Conservation (phyloP, 2,797 vertebrate genomes). For the Sebastes itinus region DNA sequence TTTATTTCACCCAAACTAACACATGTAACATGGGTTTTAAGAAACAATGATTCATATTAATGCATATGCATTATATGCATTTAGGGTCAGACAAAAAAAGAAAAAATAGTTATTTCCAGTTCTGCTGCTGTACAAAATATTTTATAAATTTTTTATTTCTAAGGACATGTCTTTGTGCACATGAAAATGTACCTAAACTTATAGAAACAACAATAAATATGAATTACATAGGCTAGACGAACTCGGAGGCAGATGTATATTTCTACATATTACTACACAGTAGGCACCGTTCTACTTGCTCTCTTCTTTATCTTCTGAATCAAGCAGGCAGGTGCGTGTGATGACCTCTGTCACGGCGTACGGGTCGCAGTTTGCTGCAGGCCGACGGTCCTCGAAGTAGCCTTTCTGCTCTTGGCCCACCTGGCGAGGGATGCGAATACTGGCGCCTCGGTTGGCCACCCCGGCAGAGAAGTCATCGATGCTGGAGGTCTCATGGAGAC, state of each 20-base stretch:
- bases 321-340: constrained; percentile 79
- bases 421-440: constrained; percentile 89
- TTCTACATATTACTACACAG: not conserved
- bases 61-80: not conserved
- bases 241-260: not conserved
- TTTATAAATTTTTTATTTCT: not conserved
- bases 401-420: constrained; percentile 82
- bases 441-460: constrained; percentile 84
- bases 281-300: not conserved
- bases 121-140: not conserved
- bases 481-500: constrained; percentile 85
- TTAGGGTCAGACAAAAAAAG: not conserved
- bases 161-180: not conserved
- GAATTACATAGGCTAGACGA: not conserved
- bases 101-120: not conserved
- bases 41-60: not conserved
- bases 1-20: constrained; percentile 16
- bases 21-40: not conserved
- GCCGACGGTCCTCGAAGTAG: constrained; percentile 91
- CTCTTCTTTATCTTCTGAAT: not conserved
- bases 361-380: constrained; percentile 90
- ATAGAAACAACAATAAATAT: not conserved
- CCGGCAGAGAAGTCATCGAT: constrained; percentile 85
- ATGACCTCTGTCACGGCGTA: constrained; percentile 85
- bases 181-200: not conserved